These are phyloP conservation scores for Conus betulinus DNA, from an alignment of 1,140 invertebrate genomes.

Conservation along the genomic window DNA sequence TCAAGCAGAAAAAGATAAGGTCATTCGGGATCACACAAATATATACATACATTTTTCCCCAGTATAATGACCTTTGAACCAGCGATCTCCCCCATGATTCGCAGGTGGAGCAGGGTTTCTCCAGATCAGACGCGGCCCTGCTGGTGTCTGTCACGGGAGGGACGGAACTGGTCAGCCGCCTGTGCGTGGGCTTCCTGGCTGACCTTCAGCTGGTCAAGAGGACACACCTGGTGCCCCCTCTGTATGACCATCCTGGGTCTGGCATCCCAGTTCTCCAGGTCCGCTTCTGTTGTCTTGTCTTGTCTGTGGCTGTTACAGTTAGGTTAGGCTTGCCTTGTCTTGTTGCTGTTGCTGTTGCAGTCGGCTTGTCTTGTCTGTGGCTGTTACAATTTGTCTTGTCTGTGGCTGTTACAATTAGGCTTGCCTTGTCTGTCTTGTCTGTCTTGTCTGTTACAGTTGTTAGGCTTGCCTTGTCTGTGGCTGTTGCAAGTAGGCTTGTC, in stretches of 20 bases:
- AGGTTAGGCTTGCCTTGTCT: no score
- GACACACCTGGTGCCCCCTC: constrained; percentile 35
- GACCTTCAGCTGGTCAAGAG: constrained; percentile 41
- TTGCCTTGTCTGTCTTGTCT: no score
- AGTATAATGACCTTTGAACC: background rate
- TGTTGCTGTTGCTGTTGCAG: no score
- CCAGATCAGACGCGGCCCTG: constrained; percentile 39
- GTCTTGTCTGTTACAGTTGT: no score
- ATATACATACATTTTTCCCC: background rate
- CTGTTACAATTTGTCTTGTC: no score
- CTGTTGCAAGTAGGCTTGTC: no score
- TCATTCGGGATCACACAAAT: background rate
- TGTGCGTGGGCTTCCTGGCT: constrained; percentile 40
- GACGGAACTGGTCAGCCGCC: constrained; percentile 42
- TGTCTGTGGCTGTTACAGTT: no score
- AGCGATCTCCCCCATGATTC: constrained; percentile 22
- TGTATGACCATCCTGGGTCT: constrained; percentile 32
- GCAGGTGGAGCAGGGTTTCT: constrained; percentile 33
- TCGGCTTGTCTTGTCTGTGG: no score
- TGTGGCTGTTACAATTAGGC: no score
- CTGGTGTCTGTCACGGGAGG: constrained; percentile 44
- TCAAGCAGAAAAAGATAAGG: no score
- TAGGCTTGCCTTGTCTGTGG: no score
- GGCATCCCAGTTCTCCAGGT: constrained; percentile 22
- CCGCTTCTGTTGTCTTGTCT: background rate